phyloP scores from a whole-genome alignment of 2,113 vertebrate genomes.

The Hemiprocne comata region DNA sequence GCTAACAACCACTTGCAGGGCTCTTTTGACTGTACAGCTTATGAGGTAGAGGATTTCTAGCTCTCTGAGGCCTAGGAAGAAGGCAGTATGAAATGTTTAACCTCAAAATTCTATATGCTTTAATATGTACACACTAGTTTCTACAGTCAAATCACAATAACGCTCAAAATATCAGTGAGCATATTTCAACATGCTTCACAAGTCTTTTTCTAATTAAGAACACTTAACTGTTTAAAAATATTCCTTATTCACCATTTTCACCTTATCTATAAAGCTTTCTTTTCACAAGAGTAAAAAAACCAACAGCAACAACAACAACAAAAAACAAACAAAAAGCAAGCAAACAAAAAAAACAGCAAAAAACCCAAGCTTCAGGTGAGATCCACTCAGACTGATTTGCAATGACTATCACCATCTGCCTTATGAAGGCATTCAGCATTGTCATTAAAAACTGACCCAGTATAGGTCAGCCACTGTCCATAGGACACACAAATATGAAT shows the following conservation, averaged over 20 bases:
- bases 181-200: background rate
- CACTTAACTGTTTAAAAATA: background rate
- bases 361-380: background rate
- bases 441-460: background rate
- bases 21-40: background rate
- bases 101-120: background rate
- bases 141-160: background rate
- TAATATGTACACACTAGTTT: background rate
- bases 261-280: background rate
- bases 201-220: background rate
- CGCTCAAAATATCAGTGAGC: background rate
- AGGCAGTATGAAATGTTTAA: background rate
- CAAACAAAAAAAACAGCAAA: no score
- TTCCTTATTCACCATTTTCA: background rate
- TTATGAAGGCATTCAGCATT: background rate
- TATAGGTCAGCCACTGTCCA: background rate
- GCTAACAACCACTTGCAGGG: background rate
- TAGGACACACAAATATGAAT: background rate
- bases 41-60: background rate
- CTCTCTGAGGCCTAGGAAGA: background rate
- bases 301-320: no score
- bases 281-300: background rate
- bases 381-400: background rate
- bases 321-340: no score
- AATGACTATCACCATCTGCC: background rate